phyloP scores from a whole-genome alignment of 2,888 invertebrate genomes.

The Drosophila macrospina region DNA sequence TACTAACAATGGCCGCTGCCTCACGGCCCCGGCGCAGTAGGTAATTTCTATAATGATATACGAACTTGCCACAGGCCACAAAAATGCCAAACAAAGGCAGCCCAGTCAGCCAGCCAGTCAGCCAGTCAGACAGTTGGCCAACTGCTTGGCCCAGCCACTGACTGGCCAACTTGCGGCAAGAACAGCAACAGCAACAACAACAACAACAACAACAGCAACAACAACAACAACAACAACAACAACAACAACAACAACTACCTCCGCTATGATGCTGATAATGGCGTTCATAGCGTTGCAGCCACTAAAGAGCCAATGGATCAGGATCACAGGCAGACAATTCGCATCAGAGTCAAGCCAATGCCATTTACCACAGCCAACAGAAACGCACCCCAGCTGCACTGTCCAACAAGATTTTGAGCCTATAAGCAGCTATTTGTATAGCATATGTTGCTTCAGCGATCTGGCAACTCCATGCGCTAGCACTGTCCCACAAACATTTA shows the following conservation, averaged over 20 bases:
- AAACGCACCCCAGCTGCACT: slow-evolving; percentile 41
- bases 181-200: slow-evolving; percentile 22
- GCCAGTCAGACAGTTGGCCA: slow-evolving; percentile 36
- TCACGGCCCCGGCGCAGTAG: slow-evolving; percentile 62
- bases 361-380: slow-evolving; percentile 45
- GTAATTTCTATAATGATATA: slow-evolving; percentile 83
- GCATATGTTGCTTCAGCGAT: background rate
- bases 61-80: slow-evolving; percentile 73
- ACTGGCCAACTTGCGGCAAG: slow-evolving; percentile 29
- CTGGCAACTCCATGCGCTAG: background rate
- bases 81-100: slow-evolving; percentile 59
- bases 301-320: slow-evolving; percentile 54
- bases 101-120: slow-evolving; percentile 21
- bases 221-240: slow-evolving; percentile 21
- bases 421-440: too few relatives aligned
- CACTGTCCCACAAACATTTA: too few relatives aligned
- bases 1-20: slow-evolving; percentile 75
- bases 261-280: slow-evolving; percentile 61
- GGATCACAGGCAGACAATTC: slow-evolving; percentile 50
- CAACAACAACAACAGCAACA: slow-evolving; percentile 22
- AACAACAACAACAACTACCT: slow-evolving; percentile 14
- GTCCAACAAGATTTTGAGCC: too few relatives aligned
- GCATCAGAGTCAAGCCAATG: slow-evolving; percentile 62
- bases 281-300: slow-evolving; percentile 46
- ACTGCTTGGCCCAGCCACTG: slow-evolving; percentile 38